phyloP scores from a whole-genome alignment of 2,113 vertebrate genomes.

The Periophthalmodon schlosseri region DNA sequence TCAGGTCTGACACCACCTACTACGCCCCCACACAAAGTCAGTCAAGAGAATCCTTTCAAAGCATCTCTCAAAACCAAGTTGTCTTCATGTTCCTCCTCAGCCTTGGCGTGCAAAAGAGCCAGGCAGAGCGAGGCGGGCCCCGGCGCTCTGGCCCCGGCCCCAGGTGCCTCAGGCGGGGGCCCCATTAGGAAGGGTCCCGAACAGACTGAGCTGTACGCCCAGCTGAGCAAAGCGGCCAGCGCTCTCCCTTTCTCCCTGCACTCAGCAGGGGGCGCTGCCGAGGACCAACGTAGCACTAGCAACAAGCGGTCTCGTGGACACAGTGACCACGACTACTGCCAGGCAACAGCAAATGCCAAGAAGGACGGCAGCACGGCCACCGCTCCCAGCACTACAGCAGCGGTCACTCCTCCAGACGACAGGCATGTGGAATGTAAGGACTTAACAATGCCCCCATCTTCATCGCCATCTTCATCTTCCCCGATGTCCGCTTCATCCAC shows the following conservation, averaged over 20 bases:
- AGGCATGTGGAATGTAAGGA: constrained; percentile 88
- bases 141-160: constrained; percentile 75
- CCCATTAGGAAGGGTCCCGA: constrained; percentile 85
- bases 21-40: constrained; percentile 99
- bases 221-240: constrained; percentile 91
- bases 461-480: constrained; percentile 63
- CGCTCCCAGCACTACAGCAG: constrained; percentile 50
- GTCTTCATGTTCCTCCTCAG: constrained; percentile 91
- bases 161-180: constrained; percentile 75
- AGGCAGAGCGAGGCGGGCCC: constrained; percentile 85
- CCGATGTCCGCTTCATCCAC: constrained; percentile 74
- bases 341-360: constrained; percentile 86
- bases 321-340: constrained; percentile 99
- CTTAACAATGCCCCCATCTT: constrained; percentile 78
- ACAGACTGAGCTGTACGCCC: constrained; percentile 93
- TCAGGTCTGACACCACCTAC: constrained; percentile 99
- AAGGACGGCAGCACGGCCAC: constrained; percentile 72
- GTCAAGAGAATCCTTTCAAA: constrained; percentile 98
- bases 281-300: constrained; percentile 80
- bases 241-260: constrained; percentile 75
- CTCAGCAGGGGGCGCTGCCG: constrained; percentile 75
- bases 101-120: constrained; percentile 89
- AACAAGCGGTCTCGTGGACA: constrained; percentile 87
- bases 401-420: constrained; percentile 70
- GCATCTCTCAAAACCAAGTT: constrained; percentile 95